Evolutionary conservation across 2,888 invertebrate genomes (phyloP), one percentile per base, ranked within the genome.

Genomic region (Lysandra bellargus): DNA sequence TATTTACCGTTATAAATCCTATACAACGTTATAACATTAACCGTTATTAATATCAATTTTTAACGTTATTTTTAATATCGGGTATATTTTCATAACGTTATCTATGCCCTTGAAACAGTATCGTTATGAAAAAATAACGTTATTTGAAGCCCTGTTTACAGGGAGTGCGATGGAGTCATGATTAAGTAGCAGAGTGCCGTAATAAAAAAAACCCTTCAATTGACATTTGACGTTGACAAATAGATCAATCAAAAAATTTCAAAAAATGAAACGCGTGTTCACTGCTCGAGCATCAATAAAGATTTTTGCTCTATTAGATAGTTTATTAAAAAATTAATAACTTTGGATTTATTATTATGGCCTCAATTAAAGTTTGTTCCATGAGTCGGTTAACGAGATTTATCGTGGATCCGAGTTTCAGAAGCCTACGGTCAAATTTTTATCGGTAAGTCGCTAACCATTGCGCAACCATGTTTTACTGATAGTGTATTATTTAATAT

Each of bases 401-500:
- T 80, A 84, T 95, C 37, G 89, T 94, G 80, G 95, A 95, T 82
- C 91, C 92, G 44, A 90, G 95, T 78, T 86, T 93, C 81, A 89
- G 91, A 83, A 90, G 88, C 79, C 85, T 93, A 81, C 90, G 92
- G 81, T 87, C 88, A 30, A 92, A 90, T 87, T 82, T 92, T 69
- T 90, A 90, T 88, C 94, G 95, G 95, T 95, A 92, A 90, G 90
- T 88, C 94, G 95, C 96, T 95, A 92, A 90, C 77, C 81, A 87
- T 94, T 95, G 94, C 94, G 94, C 94, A 94, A 95, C 87, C 84
- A 82, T 84, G 78, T 82, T 82, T 81, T 86, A 88, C 88, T 87
- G 86, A 82, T 69, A 37, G 12, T 69, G 4, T 69, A 37, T 37
- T 69, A 14, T 33, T 33, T 72, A 49, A 53, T 6, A 30, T 61